A percentile compares a stretch with the other conserved stretches of the same genome.
Evolutionary conservation across 1,140 invertebrate species (phyloP).

Genomic region (Magallana angulata): DNA sequence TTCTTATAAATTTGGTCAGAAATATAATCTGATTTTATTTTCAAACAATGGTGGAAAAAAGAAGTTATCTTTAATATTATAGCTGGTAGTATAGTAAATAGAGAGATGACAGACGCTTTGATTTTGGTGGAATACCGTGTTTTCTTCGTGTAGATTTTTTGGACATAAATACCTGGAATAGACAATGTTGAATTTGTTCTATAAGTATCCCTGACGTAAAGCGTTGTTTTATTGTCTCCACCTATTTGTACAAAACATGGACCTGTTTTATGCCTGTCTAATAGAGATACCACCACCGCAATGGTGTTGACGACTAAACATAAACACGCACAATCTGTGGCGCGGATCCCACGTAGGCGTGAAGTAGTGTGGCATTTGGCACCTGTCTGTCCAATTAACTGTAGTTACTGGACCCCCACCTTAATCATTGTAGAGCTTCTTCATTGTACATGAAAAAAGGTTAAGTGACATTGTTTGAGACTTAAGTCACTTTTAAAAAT

Average conservation of each 20-base stretch:
- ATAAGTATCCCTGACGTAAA: neutral
- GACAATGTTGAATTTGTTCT: neutral
- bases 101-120: too few species aligned
- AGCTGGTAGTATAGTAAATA: too few species aligned
- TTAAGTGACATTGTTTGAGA: too few species aligned
- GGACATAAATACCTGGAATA: neutral
- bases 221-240: neutral
- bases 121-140: too few species aligned
- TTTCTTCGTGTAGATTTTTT: neutral
- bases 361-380: neutral
- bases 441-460: too few species aligned
- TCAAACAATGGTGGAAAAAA: too few species aligned
- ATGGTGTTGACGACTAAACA: neutral
- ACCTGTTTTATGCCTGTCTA: neutral
- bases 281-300: neutral
- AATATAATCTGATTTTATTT: too few species aligned
- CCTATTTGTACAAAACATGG: neutral
- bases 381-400: neutral
- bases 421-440: too few species aligned
- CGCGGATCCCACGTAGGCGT: neutral
- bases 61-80: too few species aligned
- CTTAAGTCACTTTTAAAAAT: too few species aligned
- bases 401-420: too few species aligned
- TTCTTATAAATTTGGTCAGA: too few species aligned
- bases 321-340: neutral